These are phyloP conservation scores for Machimus atricapillus DNA, from an alignment of 2,888 invertebrate species.

Conservation along the genomic window DNA sequence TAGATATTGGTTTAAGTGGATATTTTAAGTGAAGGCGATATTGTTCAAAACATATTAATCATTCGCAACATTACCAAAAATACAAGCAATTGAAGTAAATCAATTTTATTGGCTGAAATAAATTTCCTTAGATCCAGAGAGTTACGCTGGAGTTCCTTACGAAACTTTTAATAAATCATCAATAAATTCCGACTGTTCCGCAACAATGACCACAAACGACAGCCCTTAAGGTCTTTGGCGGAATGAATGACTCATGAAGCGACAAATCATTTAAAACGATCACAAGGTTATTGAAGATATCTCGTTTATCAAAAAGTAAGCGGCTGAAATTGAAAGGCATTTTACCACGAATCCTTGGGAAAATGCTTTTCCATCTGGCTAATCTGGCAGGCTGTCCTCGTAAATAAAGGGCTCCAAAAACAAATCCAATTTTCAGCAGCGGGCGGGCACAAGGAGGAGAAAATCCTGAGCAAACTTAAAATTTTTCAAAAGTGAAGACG, in stretches of 20 bases:
- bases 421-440: neutral
- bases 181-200: neutral
- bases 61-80: neutral
- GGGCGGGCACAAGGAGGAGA: neutral
- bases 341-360: neutral
- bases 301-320: neutral
- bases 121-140: neutral
- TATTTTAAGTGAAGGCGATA: neutral
- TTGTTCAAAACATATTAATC: neutral
- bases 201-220: neutral
- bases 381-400: neutral
- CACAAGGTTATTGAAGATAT: neutral
- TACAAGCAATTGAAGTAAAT: neutral
- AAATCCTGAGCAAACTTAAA: neutral
- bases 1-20: too few relatives aligned
- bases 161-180: neutral
- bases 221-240: neutral
- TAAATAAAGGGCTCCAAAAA: neutral
- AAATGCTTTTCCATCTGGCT: neutral
- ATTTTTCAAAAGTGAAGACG: neutral
- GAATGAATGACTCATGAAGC: neutral
- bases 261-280: neutral
- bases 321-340: neutral
- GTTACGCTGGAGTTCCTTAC: neutral
- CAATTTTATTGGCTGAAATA: neutral